Base-by-base conservation (phyloP, 1,140 invertebrate species). In the Philopotamus ludificatus region DNA sequence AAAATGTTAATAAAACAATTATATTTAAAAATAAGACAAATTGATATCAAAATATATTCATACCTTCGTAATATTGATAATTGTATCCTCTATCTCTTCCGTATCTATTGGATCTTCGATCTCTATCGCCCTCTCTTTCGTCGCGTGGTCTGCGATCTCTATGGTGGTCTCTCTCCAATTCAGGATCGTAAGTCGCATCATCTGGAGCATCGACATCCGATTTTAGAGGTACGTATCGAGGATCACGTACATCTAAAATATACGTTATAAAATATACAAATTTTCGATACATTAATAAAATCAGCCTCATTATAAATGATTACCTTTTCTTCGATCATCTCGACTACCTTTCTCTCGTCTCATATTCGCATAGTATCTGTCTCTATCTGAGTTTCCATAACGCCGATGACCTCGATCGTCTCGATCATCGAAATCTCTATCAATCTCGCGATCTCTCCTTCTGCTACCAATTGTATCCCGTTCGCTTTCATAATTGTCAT, bases 401-500 rank as follows among this genome's bases (percentile, higher is more conserved):
- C 68, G 58, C 18, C 23, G 21, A 39, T 61, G 44, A 50, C 65
- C 68, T 41, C 73, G 72, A 54, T 66, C 60, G 18, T 60, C 57
- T 51, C 60, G 23, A 42, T 28, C 34, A 49, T 64, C 54, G 58
- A 62, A 51, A 20, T 72, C 68, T 42, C 12, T 28, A 42, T 57
- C 54, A n/a, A n/a, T n/a, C n/a, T n/a, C n/a, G 22, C 54, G 70
- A 55, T 72, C 71, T 66, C 55, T 63, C 3, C 63, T 44, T 23
- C 42, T 50, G 44, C 57, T 72, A 41, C 18, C 23, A 45, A n/a
- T 66, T 63, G 55, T 72, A 45, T 61, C 75, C 51, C 71, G 67
- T 62, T 77, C 74, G 66, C 74, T 76, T 23, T 81, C 79, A 51
- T 78, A 75, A 28, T 76, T 72, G 70, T 75, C 69, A 26, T 76